Evolutionary conservation across 2,888 invertebrate genomes (phyloP), one percentile per base, ranked within the genome.

Genomic region (Thyatira batis): DNA sequence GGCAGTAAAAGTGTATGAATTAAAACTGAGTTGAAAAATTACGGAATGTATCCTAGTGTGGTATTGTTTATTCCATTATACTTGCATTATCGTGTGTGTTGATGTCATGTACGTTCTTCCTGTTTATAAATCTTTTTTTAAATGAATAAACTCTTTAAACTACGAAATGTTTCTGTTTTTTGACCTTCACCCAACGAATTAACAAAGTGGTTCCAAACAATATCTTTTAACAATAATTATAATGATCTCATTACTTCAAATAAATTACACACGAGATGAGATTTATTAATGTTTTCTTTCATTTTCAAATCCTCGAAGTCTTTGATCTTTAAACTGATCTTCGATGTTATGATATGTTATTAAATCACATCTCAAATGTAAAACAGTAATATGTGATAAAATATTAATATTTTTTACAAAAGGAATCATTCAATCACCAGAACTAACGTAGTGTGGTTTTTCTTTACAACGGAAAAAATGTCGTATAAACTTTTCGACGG

Each of bases 1-100:
- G 2, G 13, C n/a, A 21, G 23, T 13, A n/a, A 8, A 39, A 39
- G 8, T 25, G 23, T n/a, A 25, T 50, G 21, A 8, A 50, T 62
- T 59, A 20, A 57, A 63, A 52, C 25, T 43, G 59, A 45, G 50
- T 49, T 49, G 53, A 33, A 69, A 63, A 62, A 71, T 75, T 75
- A 71, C 68, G 70, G 69, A 76, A 76, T 70, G 65, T 67, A 64
- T 76, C 70, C 68, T 67, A 67, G 68, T 70, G 72, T 76, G 71
- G 63, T 79, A 70, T 74, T 76, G 71, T 80, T 78, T 82, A 86
- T 87, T 87, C 84, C 86, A 84, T 74, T 78, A 67, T 82, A 76
- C 76, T 81, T 82, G 81, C 80, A 84, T 83, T 82, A 79, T 81
- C 62, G 80, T 79, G 83, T 83, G 80, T 83, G 76, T 82, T 83